Base-by-base conservation (phyloP, 1,140 invertebrate species). In the Aethina tumida region DNA sequence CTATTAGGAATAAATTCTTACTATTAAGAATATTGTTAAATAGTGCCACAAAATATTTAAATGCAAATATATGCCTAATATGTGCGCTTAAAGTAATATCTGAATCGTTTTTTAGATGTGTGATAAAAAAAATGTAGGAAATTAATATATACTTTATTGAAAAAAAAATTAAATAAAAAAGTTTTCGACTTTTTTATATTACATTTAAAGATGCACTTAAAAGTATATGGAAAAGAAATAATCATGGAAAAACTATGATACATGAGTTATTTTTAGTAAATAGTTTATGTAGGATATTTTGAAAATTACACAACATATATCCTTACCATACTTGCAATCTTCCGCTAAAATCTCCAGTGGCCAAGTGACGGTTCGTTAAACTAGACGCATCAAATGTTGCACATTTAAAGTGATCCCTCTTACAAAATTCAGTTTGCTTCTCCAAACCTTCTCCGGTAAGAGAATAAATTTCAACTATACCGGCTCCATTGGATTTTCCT, bases 341-440 rank as follows among this genome's bases (percentile, higher is more conserved):
- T 30, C 92, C 93, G 55, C 84, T 78, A 63, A 95, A 95, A 65
- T 95, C 86, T 6, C 92, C 92, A 26, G 88, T 89, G 1, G 92
- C 88, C 35, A 97, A 68, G 62, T 81, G 73, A 40, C 88, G 71
- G 51, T 84, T 75, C 43, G 81, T 71, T 17, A 87, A 60, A 47
- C 69, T 80, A 3, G 87, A 85, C 1, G 90, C 87, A 40, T 85
- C 89, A 65, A 97, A 96, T 6, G 88, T 93, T 13, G 83, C 83
- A 67, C 90, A 95, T 68, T 94, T 95, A 39, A 95, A 80, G n/a
- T 87, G 73, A 48, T 78, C 77, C 26, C 80, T 71, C 51, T 84
- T 81, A 49, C 84, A 80, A 43, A 82, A 74, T 62, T 82, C 72
- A 53, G 79, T 79, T 2, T 90, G 50, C 33, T 83, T 73, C 33